phyloP scores from a whole-genome alignment of 2,797 vertebrate species.

The Cynopterus sphinx region DNA sequence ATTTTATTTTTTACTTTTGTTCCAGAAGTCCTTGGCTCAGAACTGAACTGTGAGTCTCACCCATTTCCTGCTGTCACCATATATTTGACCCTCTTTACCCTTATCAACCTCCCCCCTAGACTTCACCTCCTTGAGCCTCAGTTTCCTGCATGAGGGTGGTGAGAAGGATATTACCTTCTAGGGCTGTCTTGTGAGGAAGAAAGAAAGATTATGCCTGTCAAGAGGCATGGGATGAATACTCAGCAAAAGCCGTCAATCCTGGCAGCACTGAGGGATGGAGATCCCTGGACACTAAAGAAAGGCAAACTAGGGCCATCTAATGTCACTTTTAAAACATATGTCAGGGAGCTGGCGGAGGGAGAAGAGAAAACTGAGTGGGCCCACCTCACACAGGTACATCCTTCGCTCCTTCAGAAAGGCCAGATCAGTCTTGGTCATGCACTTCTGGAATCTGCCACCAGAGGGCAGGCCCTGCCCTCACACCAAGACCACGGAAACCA shows the following conservation, averaged over 20 bases:
- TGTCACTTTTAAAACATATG: neutral
- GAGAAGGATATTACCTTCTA: too few relatives aligned
- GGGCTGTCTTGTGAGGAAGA: too few relatives aligned
- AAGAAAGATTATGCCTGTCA: too few relatives aligned
- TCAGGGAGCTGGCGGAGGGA: neutral
- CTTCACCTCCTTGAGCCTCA: too few relatives aligned
- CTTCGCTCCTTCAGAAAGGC: neutral
- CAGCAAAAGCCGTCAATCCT: too few relatives aligned
- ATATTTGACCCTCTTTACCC: too few relatives aligned
- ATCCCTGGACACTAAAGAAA: neutral
- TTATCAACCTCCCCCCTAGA: too few relatives aligned
- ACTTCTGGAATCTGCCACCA: conserved; percentile 52
- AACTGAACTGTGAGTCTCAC: neutral
- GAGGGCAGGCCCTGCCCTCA: conserved; percentile 52
- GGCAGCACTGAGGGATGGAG: neutral
- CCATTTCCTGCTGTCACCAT: neutral
- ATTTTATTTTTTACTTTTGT: neutral
- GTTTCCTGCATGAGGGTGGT: too few relatives aligned
- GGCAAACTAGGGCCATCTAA: neutral
- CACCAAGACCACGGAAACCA: neutral
- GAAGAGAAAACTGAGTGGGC: neutral
- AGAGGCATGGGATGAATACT: too few relatives aligned
- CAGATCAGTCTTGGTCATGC: neutral
- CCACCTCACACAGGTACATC: neutral
- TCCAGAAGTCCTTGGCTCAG: neutral